Evolutionary conservation across 2,113 vertebrate genomes (phyloP).

Genomic region (Nerophis ophidion): DNA sequence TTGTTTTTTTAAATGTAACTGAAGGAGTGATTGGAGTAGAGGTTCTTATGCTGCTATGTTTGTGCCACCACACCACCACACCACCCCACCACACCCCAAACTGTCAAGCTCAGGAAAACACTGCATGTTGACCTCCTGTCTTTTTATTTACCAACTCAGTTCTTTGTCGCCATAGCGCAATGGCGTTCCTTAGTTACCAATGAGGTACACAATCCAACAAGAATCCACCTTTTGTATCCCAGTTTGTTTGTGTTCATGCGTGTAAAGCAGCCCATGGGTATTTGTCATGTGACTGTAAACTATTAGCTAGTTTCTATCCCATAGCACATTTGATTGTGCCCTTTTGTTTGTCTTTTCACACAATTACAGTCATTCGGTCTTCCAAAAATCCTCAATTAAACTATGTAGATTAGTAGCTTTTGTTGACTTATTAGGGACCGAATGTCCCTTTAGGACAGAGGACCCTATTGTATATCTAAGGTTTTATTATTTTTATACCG

Average conservation of each 20-base stretch:
- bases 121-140: neutral
- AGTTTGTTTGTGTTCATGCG: constrained; percentile 4
- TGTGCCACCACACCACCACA: too few relatives aligned
- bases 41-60: too few relatives aligned
- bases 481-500: too few relatives aligned
- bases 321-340: neutral
- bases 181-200: constrained; percentile 21
- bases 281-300: constrained; percentile 15
- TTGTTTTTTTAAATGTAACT: too few relatives aligned
- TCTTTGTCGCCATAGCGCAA: constrained; percentile 15
- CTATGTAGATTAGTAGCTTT: too few relatives aligned
- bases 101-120: too few relatives aligned
- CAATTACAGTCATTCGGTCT: neutral
- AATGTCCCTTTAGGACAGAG: too few relatives aligned
- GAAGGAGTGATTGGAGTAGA: too few relatives aligned
- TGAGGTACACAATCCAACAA: constrained; percentile 13
- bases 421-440: too few relatives aligned
- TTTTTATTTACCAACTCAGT: constrained; percentile 13
- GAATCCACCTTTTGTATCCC: constrained; percentile 24
- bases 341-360: neutral
- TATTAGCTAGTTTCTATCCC: neutral
- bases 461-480: too few relatives aligned
- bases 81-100: too few relatives aligned
- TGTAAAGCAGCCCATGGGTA: neutral
- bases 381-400: neutral